phyloP scores from a whole-genome alignment of 2,888 invertebrate genomes.

The Pandemis cinnamomeana region DNA sequence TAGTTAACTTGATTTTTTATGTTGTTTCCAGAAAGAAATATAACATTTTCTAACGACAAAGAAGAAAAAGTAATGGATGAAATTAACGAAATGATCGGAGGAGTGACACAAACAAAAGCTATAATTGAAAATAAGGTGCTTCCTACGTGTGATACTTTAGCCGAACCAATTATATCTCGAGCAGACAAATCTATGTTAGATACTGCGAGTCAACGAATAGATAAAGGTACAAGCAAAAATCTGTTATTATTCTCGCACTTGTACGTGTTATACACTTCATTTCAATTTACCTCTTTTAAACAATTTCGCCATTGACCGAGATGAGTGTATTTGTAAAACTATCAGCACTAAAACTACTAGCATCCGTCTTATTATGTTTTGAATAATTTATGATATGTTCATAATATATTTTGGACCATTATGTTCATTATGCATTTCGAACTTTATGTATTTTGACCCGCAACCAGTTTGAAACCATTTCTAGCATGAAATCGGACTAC shows the following conservation, averaged over 20 bases:
- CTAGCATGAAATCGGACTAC: slow-evolving; percentile 3
- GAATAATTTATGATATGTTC: no score
- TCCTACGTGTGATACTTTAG: slow-evolving; percentile 73
- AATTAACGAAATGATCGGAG: slow-evolving; percentile 42
- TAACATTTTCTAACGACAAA: slow-evolving; percentile 55
- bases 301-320: no score
- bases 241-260: background rate
- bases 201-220: slow-evolving; percentile 51
- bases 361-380: no score
- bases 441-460: no score
- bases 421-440: no score
- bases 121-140: slow-evolving; percentile 64
- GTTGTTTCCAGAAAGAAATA: slow-evolving; percentile 58
- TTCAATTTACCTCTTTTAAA: no score
- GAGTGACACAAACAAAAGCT: slow-evolving; percentile 51
- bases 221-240: slow-evolving; percentile 55
- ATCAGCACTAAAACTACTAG: no score
- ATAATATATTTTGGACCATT: no score
- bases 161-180: slow-evolving; percentile 69
- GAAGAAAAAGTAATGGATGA: slow-evolving; percentile 43
- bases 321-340: no score
- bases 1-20: background rate
- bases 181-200: slow-evolving; percentile 60
- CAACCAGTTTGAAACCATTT: no score
- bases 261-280: no score